Base-by-base conservation (phyloP, 2,888 invertebrate genomes). In the Netelia fuscicornis region DNA sequence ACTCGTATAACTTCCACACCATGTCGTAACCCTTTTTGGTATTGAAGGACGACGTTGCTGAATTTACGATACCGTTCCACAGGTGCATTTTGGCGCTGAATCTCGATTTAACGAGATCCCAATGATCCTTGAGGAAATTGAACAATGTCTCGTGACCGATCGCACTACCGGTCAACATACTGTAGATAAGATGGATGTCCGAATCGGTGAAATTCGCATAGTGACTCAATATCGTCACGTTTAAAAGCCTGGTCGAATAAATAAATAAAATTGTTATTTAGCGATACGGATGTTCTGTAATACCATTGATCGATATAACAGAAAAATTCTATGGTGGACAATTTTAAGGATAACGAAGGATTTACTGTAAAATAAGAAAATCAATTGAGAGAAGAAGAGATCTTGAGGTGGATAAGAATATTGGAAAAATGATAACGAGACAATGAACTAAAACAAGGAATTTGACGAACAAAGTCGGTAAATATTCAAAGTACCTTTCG, bases 151-250 rank as follows among this genome's bases (percentile, higher is more conserved):
- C 96, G 87, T 97, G 97, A 0, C 97, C 97, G 81, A 95, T 95
- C 0, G 97, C 95, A 17, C 96, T 95, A 1, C 97, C 96, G 0
- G 96, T 96, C 77, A 97, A 92, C 96, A 97, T 97, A 85, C 96
- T 97, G 89, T 97, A 96, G 88, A 97, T 96, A 71, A 97, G 92
- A 90, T 96, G 96, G 64, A 97, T 94, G 88, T 97, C 97, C 1
- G 96, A 96, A 90, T 97, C 97, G 0, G 96, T 96, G 88, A 97
- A 97, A 91, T 97, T 97, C 0, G 95, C 95, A 89, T 96, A 96
- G 23, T 95, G 95, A 87, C 96, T 96, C 65, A 97, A 91, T 56
- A 97, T 95, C 0, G 97, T 96, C 6, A 97, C 95, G 88, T 97
- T 96, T 48, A 97, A 91, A 13, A 96, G 91, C 80, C 95, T 94